Evolutionary conservation across 2,797 vertebrate species (phyloP).

Genomic region (Hemibagrus guttatus): DNA sequence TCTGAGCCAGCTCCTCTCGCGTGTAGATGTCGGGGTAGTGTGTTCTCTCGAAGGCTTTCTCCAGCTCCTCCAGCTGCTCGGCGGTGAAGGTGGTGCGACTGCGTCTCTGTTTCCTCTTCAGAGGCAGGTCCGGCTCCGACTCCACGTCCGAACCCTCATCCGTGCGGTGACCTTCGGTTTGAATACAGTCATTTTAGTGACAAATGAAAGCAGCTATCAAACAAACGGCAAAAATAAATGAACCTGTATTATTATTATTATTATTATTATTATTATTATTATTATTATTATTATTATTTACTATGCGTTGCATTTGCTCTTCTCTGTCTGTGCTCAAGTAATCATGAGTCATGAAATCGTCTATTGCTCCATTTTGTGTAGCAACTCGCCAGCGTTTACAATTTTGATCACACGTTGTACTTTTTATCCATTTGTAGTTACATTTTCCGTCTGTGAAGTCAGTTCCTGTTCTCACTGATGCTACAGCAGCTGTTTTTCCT

Average conservation of each 20-base stretch:
- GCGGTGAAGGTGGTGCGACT: conserved; percentile 98
- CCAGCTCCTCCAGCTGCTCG: conserved; percentile 97
- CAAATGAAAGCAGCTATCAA: neutral
- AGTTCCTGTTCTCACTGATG: too few species aligned
- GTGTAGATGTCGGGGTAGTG: conserved; percentile 99
- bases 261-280: too few species aligned
- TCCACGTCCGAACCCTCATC: conserved; percentile 95
- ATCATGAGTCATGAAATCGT: neutral
- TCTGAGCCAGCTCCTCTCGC: conserved; percentile 94
- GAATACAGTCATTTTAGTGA: conserved; percentile 25
- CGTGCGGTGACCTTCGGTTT: conserved; percentile 83
- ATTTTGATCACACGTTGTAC: neutral
- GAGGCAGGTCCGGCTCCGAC: conserved; percentile 92
- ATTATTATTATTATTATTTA: too few species aligned
- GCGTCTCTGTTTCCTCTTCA: conserved; percentile 98
- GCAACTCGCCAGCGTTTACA: neutral
- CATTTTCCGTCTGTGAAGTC: neutral
- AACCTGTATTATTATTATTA: neutral
- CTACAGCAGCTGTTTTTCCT: neutral
- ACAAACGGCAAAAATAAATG: neutral
- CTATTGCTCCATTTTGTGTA: neutral
- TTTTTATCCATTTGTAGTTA: neutral
- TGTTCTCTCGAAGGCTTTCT: conserved; percentile 97
- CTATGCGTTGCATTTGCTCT: neutral
- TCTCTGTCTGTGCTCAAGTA: neutral